These are phyloP conservation scores for Carduelis carduelis DNA, from an alignment of 2,797 vertebrate genomes.

Conservation along the genomic window DNA sequence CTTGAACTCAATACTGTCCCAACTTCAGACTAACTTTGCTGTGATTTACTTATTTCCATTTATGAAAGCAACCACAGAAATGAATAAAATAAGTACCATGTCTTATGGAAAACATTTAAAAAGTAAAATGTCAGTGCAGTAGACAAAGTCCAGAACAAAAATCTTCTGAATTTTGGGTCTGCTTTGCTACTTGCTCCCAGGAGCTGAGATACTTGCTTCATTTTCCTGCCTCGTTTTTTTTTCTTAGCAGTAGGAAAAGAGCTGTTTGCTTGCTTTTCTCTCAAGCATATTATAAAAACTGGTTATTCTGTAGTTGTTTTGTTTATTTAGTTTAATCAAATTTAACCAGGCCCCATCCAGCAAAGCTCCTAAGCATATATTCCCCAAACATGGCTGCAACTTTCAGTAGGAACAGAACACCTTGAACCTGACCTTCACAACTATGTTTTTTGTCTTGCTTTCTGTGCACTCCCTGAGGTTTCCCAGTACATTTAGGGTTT, in stretches of 20 bases:
- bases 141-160: conserved; percentile 16
- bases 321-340: not conserved
- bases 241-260: not conserved
- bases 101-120: not conserved
- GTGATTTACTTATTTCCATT: not conserved
- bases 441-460: not conserved
- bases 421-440: not conserved
- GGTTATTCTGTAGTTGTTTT: not conserved
- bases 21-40: not conserved
- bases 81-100: not conserved
- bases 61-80: not conserved
- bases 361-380: not conserved
- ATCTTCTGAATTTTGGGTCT: not conserved
- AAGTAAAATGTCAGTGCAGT: not conserved
- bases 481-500: not conserved
- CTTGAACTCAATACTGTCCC: not conserved
- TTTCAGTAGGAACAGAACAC: not conserved
- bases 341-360: not conserved
- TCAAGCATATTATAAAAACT: not conserved
- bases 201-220: not conserved
- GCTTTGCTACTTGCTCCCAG: not conserved
- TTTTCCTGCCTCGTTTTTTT: not conserved
- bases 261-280: not conserved
- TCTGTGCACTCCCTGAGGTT: not conserved
- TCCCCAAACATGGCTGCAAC: not conserved